phyloP scores from a whole-genome alignment of 1,140 invertebrate species.

The Amyelois transitella region DNA sequence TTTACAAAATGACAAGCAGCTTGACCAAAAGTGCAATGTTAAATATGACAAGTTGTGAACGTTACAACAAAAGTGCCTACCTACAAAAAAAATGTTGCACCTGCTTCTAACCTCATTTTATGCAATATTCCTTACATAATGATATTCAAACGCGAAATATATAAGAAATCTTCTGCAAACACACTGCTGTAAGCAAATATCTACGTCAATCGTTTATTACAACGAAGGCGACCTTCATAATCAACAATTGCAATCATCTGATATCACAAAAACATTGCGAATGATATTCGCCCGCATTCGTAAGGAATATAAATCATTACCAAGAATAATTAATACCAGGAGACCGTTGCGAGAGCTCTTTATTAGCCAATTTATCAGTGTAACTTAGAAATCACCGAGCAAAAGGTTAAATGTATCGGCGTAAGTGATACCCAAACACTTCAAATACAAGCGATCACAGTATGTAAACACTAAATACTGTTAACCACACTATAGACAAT shows the following conservation, averaged over 20 bases:
- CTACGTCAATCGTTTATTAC: conserved; percentile 28
- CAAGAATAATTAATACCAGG: conserved; percentile 11
- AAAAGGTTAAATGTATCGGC: conserved; percentile 63
- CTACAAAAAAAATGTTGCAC: background rate
- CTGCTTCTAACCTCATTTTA: conserved; percentile 3
- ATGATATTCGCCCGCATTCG: conserved; percentile 28
- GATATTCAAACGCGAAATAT: background rate
- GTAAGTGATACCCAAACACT: conserved; percentile 63
- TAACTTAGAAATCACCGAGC: conserved; percentile 43
- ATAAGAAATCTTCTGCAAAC: conserved; percentile 1
- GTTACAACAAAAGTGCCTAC: background rate
- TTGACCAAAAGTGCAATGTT: no score
- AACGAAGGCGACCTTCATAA: conserved; percentile 47
- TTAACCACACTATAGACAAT: conserved; percentile 71
- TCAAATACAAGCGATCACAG: conserved; percentile 46
- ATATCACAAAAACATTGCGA: conserved; percentile 45
- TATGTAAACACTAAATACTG: conserved; percentile 67
- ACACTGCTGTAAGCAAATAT: conserved; percentile 31
- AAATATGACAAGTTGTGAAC: background rate
- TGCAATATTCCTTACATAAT: conserved; percentile 3
- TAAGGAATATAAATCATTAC: conserved; percentile 10
- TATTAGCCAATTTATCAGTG: conserved; percentile 39
- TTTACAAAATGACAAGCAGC: background rate
- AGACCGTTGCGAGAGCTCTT: conserved; percentile 63
- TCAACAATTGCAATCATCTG: conserved; percentile 64